Conservation (phyloP, 1,140 invertebrate genomes). For the Riptortus pedestris region DNA sequence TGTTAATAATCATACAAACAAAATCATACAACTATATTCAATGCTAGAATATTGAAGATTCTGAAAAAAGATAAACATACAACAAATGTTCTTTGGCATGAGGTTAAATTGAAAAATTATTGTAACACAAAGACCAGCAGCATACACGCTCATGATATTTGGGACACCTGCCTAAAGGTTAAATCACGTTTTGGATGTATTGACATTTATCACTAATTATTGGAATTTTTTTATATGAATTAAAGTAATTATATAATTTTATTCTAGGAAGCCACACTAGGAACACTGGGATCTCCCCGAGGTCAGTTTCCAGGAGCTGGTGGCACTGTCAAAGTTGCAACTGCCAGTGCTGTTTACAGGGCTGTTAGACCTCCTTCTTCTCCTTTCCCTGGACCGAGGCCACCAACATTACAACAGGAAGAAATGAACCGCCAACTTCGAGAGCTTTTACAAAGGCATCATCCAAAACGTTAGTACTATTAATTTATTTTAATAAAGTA, state of each 20-base stretch:
- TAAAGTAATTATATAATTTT: background rate
- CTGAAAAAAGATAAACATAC: too few relatives aligned
- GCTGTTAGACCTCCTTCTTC: slow-evolving; percentile 13
- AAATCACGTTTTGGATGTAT: too few relatives aligned
- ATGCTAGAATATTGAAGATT: too few relatives aligned
- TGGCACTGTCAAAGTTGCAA: slow-evolving; percentile 2
- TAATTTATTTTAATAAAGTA: slow-evolving; percentile 1
- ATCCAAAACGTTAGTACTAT: slow-evolving; percentile 39
- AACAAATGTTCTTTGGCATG: too few relatives aligned
- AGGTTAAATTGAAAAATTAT: too few relatives aligned
- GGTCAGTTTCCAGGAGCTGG: background rate
- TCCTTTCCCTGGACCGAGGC: slow-evolving; percentile 37
- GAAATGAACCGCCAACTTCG: slow-evolving; percentile 52
- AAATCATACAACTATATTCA: too few relatives aligned
- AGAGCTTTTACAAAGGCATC: slow-evolving; percentile 68
- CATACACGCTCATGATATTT: too few relatives aligned
- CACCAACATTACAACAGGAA: slow-evolving; percentile 33
- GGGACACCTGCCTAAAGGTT: too few relatives aligned
- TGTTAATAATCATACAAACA: too few relatives aligned
- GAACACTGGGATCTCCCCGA: slow-evolving; percentile 12
- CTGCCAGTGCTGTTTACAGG: background rate
- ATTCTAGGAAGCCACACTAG: background rate
- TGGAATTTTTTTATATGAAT: too few relatives aligned
- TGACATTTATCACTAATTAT: too few relatives aligned
- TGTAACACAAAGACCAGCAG: too few relatives aligned